Conservation (phyloP, 1,140 invertebrate genomes). For the Elymnias hypermnestra region DNA sequence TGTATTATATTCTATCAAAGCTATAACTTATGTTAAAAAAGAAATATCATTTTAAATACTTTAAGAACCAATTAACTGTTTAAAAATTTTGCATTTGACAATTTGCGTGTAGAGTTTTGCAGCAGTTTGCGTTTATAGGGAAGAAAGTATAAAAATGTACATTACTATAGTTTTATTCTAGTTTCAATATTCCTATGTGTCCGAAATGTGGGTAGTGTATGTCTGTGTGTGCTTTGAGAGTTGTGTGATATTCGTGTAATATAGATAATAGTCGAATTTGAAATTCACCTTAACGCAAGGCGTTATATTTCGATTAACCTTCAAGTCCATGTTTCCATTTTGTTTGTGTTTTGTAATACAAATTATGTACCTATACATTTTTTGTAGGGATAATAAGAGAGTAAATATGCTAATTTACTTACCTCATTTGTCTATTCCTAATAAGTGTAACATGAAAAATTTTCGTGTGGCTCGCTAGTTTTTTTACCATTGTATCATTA, state of each 20-base stretch:
- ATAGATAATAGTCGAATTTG: conserved; percentile 50
- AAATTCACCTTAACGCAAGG: conserved; percentile 45
- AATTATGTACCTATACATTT: conserved; percentile 44
- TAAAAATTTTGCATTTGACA: too few relatives aligned
- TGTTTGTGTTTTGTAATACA: conserved; percentile 38
- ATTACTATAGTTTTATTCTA: too few relatives aligned
- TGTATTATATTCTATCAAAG: too few relatives aligned
- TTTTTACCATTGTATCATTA: conserved; percentile 37
- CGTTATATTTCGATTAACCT: conserved; percentile 37
- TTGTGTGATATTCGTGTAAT: conserved; percentile 46
- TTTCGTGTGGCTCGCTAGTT: conserved; percentile 38
- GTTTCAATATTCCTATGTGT: too few relatives aligned
- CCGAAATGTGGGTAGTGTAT: conserved; percentile 26
- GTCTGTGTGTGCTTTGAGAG: conserved; percentile 33
- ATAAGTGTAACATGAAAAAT: conserved; percentile 41
- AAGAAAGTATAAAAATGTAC: too few relatives aligned
- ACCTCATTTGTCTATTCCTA: conserved; percentile 60
- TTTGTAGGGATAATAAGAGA: conserved; percentile 24
- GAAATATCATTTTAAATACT: too few relatives aligned
- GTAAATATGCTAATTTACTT: conserved; percentile 33
- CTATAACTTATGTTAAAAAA: too few relatives aligned
- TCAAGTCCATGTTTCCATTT: conserved; percentile 35
- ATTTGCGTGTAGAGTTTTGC: too few relatives aligned
- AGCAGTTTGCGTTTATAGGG: too few relatives aligned
- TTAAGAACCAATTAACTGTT: too few relatives aligned